phyloP scores from a whole-genome alignment of 2,888 invertebrate genomes.

The Hirudinaria manillensis region DNA sequence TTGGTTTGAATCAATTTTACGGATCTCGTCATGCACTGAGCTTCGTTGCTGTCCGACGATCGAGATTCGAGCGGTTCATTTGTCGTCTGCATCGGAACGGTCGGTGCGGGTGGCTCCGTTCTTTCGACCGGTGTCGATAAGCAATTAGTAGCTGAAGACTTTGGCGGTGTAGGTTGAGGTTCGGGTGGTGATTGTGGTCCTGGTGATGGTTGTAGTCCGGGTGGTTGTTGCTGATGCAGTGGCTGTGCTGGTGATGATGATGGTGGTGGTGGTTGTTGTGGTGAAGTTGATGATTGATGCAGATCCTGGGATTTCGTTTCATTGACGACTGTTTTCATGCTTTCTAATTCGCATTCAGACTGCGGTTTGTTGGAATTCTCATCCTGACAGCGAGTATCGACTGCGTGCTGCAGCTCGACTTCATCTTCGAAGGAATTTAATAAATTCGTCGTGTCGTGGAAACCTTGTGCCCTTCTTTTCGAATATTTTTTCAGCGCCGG shows the following conservation, averaged over 20 bases:
- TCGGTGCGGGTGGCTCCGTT: background rate
- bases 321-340: background rate
- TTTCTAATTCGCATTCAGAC: background rate
- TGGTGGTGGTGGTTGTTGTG: constrained; percentile 6
- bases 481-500: background rate
- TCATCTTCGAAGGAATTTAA: background rate
- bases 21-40: too few relatives aligned
- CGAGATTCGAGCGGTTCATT: too few relatives aligned
- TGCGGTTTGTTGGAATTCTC: too few relatives aligned
- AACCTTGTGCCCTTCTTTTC: background rate
- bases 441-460: too few relatives aligned
- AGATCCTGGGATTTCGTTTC: too few relatives aligned
- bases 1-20: too few relatives aligned
- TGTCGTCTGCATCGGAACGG: background rate
- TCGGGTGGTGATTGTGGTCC: background rate
- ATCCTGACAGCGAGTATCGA: background rate
- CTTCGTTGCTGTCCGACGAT: too few relatives aligned
- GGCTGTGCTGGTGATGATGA: background rate
- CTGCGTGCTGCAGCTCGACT: background rate
- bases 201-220: background rate
- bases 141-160: constrained; percentile 10
- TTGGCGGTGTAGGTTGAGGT: background rate
- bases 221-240: background rate
- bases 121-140: too few relatives aligned
- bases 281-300: background rate